Percentiles rank a stretch among this genome's conserved stretches.
phyloP scores from a whole-genome alignment of 2,888 invertebrate genomes.

The Busseola fusca region DNA sequence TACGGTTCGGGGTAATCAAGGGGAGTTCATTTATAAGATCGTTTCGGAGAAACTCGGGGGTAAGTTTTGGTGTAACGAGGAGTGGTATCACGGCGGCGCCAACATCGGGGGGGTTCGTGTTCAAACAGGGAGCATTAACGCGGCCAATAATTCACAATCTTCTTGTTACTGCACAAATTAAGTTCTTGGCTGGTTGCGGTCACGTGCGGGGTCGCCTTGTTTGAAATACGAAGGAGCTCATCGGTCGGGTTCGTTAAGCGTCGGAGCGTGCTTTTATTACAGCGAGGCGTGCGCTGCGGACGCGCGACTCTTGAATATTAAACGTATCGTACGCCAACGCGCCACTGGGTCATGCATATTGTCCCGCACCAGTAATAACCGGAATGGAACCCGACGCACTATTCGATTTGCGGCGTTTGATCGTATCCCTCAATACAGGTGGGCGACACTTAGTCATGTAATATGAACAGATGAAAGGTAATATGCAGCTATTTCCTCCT shows the following conservation, averaged over 20 bases:
- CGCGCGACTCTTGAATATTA: conserved; percentile 86
- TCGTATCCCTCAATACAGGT: conserved; percentile 37
- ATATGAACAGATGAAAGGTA: conserved; percentile 4
- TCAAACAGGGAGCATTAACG: conserved; percentile 65
- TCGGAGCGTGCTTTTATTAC: conserved; percentile 88
- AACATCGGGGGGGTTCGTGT: conserved; percentile 47
- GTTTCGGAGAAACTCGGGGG: conserved; percentile 22
- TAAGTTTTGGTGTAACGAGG: conserved; percentile 49
- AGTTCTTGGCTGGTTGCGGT: conserved; percentile 80
- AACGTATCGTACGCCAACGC: conserved; percentile 75
- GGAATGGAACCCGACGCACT: conserved; percentile 70
- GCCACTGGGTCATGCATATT: conserved; percentile 87
- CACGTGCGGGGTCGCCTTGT: conserved; percentile 84
- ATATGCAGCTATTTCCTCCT: conserved; percentile 22
- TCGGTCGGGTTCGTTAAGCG: conserved; percentile 87
- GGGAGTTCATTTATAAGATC: conserved; percentile 42
- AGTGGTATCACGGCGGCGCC: conserved; percentile 39
- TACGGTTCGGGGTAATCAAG: conserved; percentile 43
- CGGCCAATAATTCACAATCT: conserved; percentile 82
- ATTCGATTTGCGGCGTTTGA: conserved; percentile 66
- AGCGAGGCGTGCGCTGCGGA: conserved; percentile 82
- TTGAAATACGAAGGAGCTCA: conserved; percentile 88
- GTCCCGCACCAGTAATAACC: conserved; percentile 77
- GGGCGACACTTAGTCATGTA: conserved; percentile 30
- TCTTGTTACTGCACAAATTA: conserved; percentile 80